Evolutionary conservation across 1,140 invertebrate species (phyloP).

Genomic region (Drosophila albomicans): DNA sequence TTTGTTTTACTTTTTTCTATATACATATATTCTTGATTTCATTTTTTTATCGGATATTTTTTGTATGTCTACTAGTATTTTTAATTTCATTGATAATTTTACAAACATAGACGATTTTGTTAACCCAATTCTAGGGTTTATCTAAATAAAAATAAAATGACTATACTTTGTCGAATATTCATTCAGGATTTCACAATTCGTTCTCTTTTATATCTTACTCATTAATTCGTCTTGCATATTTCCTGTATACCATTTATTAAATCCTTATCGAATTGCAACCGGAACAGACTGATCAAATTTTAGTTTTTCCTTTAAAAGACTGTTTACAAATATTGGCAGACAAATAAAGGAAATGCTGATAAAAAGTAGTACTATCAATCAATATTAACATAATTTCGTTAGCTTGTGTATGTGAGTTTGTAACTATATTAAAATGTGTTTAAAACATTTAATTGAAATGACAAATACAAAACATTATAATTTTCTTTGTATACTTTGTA

Average conservation of each 20-base stretch:
- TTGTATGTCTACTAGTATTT: not conserved
- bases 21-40: not conserved
- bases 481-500: no score
- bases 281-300: not conserved
- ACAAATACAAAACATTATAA: no score
- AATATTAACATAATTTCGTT: no score
- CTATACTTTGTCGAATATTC: not conserved
- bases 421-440: no score
- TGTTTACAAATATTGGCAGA: no score
- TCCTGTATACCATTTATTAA: not conserved
- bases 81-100: conserved; percentile 14
- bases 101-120: not conserved
- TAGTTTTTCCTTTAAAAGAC: not conserved
- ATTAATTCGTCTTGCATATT: not conserved
- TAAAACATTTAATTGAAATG: no score
- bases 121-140: conserved; percentile 9
- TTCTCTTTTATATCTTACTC: not conserved
- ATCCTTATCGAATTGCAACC: not conserved
- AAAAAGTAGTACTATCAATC: no score
- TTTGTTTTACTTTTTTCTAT: not conserved
- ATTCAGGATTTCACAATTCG: not conserved
- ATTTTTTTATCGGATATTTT: not conserved
- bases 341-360: no score
- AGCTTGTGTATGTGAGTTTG: no score
- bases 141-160: not conserved